phyloP scores from a whole-genome alignment of 2,797 vertebrate genomes.

The Parotocinclus haroldoi region DNA sequence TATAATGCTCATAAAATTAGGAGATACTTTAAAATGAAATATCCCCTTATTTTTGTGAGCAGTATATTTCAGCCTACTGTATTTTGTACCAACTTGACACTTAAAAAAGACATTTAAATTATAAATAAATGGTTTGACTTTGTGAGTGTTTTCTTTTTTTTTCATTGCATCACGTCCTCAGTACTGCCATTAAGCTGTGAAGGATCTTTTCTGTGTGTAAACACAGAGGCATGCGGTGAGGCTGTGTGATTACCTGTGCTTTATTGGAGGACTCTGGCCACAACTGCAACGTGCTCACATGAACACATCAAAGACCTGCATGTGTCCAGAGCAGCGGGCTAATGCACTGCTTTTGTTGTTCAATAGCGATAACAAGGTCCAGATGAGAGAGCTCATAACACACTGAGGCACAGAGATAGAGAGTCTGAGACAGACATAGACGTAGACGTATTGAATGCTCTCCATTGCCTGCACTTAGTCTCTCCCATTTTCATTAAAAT shows the following conservation, averaged over 20 bases:
- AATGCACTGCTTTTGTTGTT: slow-evolving; percentile 75
- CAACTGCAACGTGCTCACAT: slow-evolving; percentile 63
- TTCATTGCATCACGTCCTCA: slow-evolving; percentile 41
- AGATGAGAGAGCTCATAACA: slow-evolving; percentile 63
- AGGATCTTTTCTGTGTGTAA: slow-evolving; percentile 69
- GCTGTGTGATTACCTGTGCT: slow-evolving; percentile 69
- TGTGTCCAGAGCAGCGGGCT: slow-evolving; percentile 67
- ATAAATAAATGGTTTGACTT: slow-evolving; percentile 44
- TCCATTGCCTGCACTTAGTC: slow-evolving; percentile 70
- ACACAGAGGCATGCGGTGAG: slow-evolving; percentile 55
- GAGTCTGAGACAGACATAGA: slow-evolving; percentile 7
- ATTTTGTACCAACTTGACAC: slow-evolving; percentile 18
- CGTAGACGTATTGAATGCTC: slow-evolving; percentile 63
- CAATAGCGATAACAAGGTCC: slow-evolving; percentile 74
- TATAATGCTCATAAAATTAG: too few species aligned
- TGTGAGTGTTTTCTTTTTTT: slow-evolving; percentile 44
- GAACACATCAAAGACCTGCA: slow-evolving; percentile 74
- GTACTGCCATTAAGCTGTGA: slow-evolving; percentile 56
- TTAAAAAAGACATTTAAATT: slow-evolving; percentile 15
- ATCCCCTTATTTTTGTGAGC: too few species aligned
- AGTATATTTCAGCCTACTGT: background rate
- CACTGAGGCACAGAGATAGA: background rate
- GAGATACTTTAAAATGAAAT: too few species aligned
- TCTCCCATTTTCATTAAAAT: slow-evolving; percentile 75
- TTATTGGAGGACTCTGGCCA: slow-evolving; percentile 68